Base-by-base conservation (phyloP, 2,797 vertebrate species). In the Heterohyrax brucei region DNA sequence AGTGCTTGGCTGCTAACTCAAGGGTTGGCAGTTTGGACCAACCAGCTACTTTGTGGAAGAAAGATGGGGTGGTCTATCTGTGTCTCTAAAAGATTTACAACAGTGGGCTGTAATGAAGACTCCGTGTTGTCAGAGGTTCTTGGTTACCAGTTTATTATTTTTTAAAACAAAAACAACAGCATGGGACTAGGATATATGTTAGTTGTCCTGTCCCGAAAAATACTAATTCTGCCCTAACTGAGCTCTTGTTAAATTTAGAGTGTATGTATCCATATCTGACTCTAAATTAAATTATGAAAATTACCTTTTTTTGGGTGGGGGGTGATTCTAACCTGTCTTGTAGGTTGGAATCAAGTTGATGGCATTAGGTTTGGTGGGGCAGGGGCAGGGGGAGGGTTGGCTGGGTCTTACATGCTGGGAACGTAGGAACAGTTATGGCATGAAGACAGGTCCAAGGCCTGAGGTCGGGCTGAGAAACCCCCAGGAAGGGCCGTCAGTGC, bases 81-180 rank as follows among this genome's bases (percentile, higher is more conserved):
- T 16, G 12, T 56, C 39, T 39, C 39, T 39, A 39, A 56, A 56
- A 56, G 13, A 56, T 56, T 56, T 56, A 56, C 18, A 56, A 16
- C 53, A 12, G 4, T 56, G 53, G 53, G 39, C 39, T 39, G 39
- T 39, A 39, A 39, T 39, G 39, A 39, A 39, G 39, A 39, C 39
- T 39, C 39, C 39, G 39, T 79, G 83, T 80, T 70, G 68, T 91
- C 61, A 44, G 73, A 70, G 88, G 75, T 91, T 90, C 78, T 93
- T 96, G 95, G 88, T 89, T 88, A 39, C 39, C 39, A 21, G 26
- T 91, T 93, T 95, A 56, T 80, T 96, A 82, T 86, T 70, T 70
- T 68, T 7, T 7, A 26, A 64, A 64, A 64, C 28, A 62, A 44
- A 73, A 89, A 56, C 73, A 8, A 12, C 88, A 87, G 87, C 62